Base-by-base conservation (phyloP, 2,797 vertebrate genomes). In the Sarcophilus harrisii region DNA sequence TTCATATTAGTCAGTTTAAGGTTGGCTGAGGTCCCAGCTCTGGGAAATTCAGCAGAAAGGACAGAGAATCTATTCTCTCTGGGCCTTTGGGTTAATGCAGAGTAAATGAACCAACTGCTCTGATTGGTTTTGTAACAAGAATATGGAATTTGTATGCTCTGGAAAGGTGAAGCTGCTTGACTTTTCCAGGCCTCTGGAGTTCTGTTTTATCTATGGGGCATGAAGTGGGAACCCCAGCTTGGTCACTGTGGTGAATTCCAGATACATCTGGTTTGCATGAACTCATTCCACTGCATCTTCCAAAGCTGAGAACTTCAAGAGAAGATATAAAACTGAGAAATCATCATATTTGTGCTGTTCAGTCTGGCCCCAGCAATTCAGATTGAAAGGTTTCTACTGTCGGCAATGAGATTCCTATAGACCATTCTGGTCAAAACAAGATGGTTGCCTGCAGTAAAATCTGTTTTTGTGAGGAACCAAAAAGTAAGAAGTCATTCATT, bases 31-130 rank as follows among this genome's bases (percentile, higher is more conserved):
- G 90, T 57, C 90, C 90, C 90, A 45, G 52, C 90, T 90, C 90
- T 57, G 90, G 55, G 90, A 57, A 90, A 57, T 57, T 57, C 49
- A 57, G 90, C 28, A 54, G 52, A 54, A 57, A 21, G 55, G 90
- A 90, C 54, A 57, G 52, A 55, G 90, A 57, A 54, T 30, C 55
- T 54, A 90, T 90, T 90, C 90, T 90, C 90, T 90, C 73, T 87
- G 73, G 66, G 38, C 38, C 73, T 87, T 87, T 87, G 73, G 38
- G 73, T 87, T 87, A 87, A 87, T 87, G 73, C 73, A 87, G 73
- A 87, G 1, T 87, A 87, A 87, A 49, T 49, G 73, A 87, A 24
- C 73, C 73, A 87, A 87, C 73, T 9, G 45, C 24, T 9, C 73
- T 45, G 38, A 87, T 87, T 45, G 38, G 38, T 87, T 87, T 87